Evolutionary conservation across 64 coral and sea anemone species (phyloP).

Genomic region (Porites lutea): DNA sequence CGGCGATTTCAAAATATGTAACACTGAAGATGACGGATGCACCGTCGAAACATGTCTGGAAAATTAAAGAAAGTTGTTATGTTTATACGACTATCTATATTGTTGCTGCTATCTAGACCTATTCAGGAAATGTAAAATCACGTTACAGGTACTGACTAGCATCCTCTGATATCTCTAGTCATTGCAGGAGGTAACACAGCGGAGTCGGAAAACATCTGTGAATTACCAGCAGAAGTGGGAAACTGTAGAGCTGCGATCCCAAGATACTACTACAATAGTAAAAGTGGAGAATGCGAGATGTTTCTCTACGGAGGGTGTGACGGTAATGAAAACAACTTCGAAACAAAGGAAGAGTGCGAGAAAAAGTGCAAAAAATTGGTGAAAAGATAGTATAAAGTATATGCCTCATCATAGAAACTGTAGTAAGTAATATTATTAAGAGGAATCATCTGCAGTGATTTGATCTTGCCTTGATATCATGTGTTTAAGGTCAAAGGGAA

Average conservation of each 20-base stretch:
- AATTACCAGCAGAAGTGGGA: not conserved
- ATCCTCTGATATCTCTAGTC: not conserved
- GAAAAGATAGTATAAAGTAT: not conserved
- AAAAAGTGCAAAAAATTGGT: constrained; percentile 1
- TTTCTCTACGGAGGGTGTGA: constrained; percentile 57
- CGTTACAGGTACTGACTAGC: too few species aligned
- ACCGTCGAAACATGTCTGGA: too few species aligned
- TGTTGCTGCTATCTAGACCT: too few species aligned
- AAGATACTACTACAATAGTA: constrained; percentile 34
- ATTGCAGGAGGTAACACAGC: not conserved
- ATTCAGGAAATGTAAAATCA: too few species aligned
- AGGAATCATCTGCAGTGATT: not conserved
- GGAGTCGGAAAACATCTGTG: not conserved
- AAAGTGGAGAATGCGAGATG: constrained; percentile 1
- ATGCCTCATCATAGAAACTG: too few species aligned
- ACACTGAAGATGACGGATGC: too few species aligned
- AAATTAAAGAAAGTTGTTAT: too few species aligned
- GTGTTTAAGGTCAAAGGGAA: too few species aligned
- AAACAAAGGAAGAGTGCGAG: constrained; percentile 12
- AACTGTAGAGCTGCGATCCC: constrained; percentile 2
- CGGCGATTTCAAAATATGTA: too few species aligned
- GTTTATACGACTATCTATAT: too few species aligned
- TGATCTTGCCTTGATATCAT: too few species aligned
- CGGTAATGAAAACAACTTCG: constrained; percentile 63
- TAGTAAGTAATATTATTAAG: not conserved